These are phyloP conservation scores for Anas georgica DNA, from an alignment of 2,797 vertebrate genomes.

Conservation along the genomic window DNA sequence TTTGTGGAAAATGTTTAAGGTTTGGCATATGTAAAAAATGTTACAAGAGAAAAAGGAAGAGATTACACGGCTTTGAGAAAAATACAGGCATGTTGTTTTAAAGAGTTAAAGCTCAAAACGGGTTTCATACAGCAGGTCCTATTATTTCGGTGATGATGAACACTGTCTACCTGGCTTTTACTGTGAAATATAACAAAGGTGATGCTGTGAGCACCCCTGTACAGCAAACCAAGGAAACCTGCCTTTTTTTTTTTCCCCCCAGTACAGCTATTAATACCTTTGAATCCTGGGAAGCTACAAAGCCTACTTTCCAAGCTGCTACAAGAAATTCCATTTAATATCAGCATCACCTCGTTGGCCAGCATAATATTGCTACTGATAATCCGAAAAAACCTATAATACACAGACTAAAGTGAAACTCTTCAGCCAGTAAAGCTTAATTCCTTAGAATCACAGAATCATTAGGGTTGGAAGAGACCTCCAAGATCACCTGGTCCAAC, in stretches of 20 bases:
- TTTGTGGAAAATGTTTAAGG: not conserved
- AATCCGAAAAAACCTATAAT: not conserved
- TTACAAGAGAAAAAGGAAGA: not conserved
- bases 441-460: not conserved
- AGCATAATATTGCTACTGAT: not conserved
- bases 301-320: not conserved
- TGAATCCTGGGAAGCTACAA: not conserved
- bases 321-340: not conserved
- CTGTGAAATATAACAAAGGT: not conserved
- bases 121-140: not conserved
- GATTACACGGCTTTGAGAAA: not conserved
- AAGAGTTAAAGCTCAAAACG: not conserved
- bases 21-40: not conserved
- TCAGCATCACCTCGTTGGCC: not conserved
- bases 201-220: not conserved
- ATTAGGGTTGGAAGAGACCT: no score
- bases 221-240: not conserved
- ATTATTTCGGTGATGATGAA: not conserved
- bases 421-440: not conserved
- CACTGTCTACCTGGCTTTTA: not conserved
- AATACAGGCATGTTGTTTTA: not conserved
- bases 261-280: not conserved
- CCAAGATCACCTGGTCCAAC: no score
- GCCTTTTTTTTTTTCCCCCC: not conserved
- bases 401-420: not conserved